Conservation (phyloP, 1,140 invertebrate genomes). For the Aradophagus sp. region DNA sequence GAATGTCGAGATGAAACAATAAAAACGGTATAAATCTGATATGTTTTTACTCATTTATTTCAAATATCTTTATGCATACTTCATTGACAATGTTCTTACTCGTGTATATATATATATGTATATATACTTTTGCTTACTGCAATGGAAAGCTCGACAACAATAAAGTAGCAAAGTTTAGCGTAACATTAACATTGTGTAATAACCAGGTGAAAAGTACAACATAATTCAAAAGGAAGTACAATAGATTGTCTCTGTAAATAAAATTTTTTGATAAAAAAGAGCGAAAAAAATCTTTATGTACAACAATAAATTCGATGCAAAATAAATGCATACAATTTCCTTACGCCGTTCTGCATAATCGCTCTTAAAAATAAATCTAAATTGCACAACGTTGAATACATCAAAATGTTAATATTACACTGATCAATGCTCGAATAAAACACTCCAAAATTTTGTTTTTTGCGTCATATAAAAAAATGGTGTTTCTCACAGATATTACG, state of each 20-base stretch:
- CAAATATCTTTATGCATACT: slow-evolving; percentile 43
- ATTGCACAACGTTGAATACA: slow-evolving; percentile 34
- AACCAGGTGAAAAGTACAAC: slow-evolving; percentile 2
- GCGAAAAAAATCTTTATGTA: slow-evolving; percentile 19
- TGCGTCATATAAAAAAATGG: slow-evolving; percentile 16
- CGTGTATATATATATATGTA: slow-evolving; percentile 31
- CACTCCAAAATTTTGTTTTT: slow-evolving; percentile 25
- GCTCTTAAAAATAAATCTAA: slow-evolving; percentile 33
- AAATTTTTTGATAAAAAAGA: no score
- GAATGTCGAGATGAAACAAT: slow-evolving; percentile 30
- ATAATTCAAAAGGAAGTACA: slow-evolving; percentile 5
- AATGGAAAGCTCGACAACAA: slow-evolving; percentile 45
- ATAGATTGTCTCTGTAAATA: slow-evolving; percentile 17
- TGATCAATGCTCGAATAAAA: slow-evolving; percentile 41
- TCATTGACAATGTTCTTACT: slow-evolving; percentile 51
- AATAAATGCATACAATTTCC: no score
- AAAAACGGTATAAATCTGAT: slow-evolving; percentile 44
- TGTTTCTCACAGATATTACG: slow-evolving; percentile 13
- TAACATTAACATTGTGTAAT: slow-evolving; percentile 50
- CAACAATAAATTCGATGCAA: no score
- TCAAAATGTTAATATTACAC: slow-evolving; percentile 50
- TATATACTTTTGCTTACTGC: slow-evolving; percentile 33
- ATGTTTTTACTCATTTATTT: slow-evolving; percentile 54
- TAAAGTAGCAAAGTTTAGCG: slow-evolving; percentile 52
- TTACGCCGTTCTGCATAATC: slow-evolving; percentile 1